phyloP scores from a whole-genome alignment of 2,797 vertebrate genomes.

The Anisognathus igniventris region DNA sequence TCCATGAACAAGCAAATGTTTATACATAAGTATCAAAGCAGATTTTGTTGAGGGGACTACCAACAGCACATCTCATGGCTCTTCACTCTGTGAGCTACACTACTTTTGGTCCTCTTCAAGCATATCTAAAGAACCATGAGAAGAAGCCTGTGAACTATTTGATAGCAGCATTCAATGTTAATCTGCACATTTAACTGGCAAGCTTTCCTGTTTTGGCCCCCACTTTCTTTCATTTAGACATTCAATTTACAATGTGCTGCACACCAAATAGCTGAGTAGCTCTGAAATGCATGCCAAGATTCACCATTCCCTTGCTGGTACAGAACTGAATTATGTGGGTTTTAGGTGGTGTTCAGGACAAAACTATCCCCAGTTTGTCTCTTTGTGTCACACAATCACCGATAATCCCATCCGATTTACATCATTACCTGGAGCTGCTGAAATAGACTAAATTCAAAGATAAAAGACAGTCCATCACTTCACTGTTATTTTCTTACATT shows the following conservation, averaged over 20 bases:
- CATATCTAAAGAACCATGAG: neutral
- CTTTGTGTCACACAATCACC: neutral
- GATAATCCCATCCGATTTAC: neutral
- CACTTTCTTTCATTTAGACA: neutral
- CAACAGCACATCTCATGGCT: neutral
- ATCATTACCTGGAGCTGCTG: neutral
- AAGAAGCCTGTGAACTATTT: neutral
- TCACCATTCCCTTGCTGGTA: neutral
- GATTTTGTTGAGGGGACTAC: neutral
- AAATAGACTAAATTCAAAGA: neutral
- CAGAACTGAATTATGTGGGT: neutral
- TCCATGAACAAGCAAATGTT: neutral
- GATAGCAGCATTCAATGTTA: neutral
- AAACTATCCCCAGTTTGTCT: neutral
- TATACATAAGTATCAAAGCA: neutral
- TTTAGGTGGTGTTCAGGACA: neutral
- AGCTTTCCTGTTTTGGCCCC: neutral
- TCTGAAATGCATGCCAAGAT: neutral
- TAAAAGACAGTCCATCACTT: neutral
- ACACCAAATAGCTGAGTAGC: neutral
- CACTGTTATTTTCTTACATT: neutral
- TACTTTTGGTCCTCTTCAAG: neutral
- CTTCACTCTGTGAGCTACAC: accelerated
- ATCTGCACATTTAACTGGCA: neutral
- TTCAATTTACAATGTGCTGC: accelerated